Conservation (phyloP, 2,888 invertebrate genomes). For the Loripinus fragilis region DNA sequence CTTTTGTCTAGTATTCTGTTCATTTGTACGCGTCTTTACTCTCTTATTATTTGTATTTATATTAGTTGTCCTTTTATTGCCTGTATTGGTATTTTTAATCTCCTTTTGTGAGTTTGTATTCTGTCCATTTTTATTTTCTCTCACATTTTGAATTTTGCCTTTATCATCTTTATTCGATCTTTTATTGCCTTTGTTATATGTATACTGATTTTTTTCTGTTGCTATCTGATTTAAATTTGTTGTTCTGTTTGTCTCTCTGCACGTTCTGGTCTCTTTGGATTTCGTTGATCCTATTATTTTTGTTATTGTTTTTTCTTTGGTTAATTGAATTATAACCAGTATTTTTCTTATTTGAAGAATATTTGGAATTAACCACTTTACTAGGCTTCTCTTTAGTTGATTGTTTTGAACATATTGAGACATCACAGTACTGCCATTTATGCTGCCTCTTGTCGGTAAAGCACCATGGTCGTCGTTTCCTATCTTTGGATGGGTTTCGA, state of each 20-base stretch:
- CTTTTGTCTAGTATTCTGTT: too few relatives aligned
- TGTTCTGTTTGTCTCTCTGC: background rate
- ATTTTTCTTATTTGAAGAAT: background rate
- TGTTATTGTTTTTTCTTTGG: background rate
- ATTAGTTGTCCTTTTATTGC: too few relatives aligned
- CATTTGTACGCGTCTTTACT: too few relatives aligned
- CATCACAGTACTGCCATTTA: slow-evolving; percentile 80
- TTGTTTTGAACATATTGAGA: slow-evolving; percentile 65
- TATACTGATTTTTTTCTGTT: background rate
- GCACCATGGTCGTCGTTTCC: slow-evolving; percentile 85
- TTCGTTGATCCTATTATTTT: background rate
- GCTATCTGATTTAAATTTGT: background rate
- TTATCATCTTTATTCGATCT: background rate
- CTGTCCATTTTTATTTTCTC: slow-evolving; percentile 10
- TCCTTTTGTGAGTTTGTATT: background rate
- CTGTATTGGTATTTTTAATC: too few relatives aligned
- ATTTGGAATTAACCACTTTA: too few relatives aligned
- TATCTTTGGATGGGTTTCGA: slow-evolving; percentile 84
- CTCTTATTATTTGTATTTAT: too few relatives aligned
- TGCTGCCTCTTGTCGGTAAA: slow-evolving; percentile 78
- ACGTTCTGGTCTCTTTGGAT: slow-evolving; percentile 11
- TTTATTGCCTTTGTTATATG: too few relatives aligned
- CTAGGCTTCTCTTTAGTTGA: background rate
- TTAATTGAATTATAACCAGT: background rate
- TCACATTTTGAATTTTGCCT: slow-evolving; percentile 14